Evolutionary conservation across 1,140 invertebrate genomes (phyloP), one percentile per base, ranked within the genome.

Genomic region (Campoletis sonorensis): DNA sequence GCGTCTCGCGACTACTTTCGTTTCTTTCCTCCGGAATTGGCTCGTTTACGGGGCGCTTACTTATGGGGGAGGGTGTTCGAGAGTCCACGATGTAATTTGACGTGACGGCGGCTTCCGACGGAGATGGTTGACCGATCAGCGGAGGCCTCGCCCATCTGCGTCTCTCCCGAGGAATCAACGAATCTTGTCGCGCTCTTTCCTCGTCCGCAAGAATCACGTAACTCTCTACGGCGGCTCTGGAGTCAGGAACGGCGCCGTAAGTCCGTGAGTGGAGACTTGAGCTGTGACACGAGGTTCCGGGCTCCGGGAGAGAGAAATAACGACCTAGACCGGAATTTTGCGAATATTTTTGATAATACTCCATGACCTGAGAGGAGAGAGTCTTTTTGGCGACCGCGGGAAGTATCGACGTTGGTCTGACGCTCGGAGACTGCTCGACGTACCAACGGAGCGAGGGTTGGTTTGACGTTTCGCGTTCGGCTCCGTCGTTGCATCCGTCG

Each of bases 321-420:
- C 90, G 88, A 75, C 90, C 88, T 68, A 92, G 81, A 79, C 89
- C 89, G 4, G 89, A 82, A 79, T 85, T 89, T 26, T 89, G 87
- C 0, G 90, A 89, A 82, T 90, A 91, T 71, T 88, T 87, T 26
- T 87, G 82, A 82, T 88, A 89, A 82, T 89, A 89, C 77, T 90
- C 88, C 87, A 89, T 91, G 23, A 91, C 91, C 86, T 91, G 90
- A 0, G 89, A 81, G 0, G 90, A 91, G 1, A 91, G n/a, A 26
- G 79, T 70, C 45, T 79, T 80, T 49, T 70, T 23, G 82, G 67
- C 13, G 78, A 68, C 61, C 85, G 80, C 1, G 82, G 23, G 15
- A 84, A 85, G 8, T 81, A 83, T 83, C 84, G 51, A 1, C 4
- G 51, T n/a, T 54, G 51, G 51, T 18, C n/a, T 18, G 0, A 18